phyloP scores from a whole-genome alignment of 1,140 invertebrate species.

The Lineus longissimus region DNA sequence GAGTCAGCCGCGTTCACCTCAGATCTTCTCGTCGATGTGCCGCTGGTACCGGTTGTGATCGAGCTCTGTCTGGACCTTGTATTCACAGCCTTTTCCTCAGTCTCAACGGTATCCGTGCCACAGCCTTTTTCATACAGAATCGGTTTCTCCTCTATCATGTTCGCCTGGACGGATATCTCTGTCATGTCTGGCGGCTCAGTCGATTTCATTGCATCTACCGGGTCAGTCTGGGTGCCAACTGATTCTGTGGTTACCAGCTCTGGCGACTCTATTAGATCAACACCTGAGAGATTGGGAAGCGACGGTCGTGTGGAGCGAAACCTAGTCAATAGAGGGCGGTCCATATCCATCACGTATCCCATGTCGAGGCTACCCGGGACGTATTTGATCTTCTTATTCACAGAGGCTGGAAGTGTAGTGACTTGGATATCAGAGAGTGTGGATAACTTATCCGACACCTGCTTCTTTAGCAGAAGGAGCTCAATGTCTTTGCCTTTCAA shows the following conservation, averaged over 20 bases:
- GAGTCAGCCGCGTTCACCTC: neutral
- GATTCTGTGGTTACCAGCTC: conserved; percentile 11
- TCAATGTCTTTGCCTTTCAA: conserved; percentile 56
- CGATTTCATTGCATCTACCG: conserved; percentile 29
- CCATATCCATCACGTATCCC: conserved; percentile 42
- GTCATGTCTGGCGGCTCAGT: conserved; percentile 6
- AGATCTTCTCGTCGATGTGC: conserved; percentile 6
- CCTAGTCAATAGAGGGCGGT: conserved; percentile 30
- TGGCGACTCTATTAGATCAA: conserved; percentile 17
- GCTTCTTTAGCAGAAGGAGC: conserved; percentile 53
- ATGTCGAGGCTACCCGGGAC: conserved; percentile 44
- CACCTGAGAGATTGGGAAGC: conserved; percentile 15
- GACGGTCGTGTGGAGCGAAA: conserved; percentile 19
- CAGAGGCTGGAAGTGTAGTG: conserved; percentile 41
- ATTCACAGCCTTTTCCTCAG: conserved; percentile 44
- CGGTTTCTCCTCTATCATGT: conserved; percentile 8
- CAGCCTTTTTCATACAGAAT: conserved; percentile 32
- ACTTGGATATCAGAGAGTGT: conserved; percentile 42
- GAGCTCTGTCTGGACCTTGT: conserved; percentile 37
- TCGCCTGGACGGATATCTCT: conserved; percentile 19
- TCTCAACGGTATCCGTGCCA: conserved; percentile 37
- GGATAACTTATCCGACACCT: conserved; percentile 53
- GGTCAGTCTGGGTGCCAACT: conserved; percentile 22
- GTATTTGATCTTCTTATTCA: conserved; percentile 46
- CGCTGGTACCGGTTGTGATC: conserved; percentile 17